phyloP scores from a whole-genome alignment of 2,113 vertebrate species.

The Globicephala melas region DNA sequence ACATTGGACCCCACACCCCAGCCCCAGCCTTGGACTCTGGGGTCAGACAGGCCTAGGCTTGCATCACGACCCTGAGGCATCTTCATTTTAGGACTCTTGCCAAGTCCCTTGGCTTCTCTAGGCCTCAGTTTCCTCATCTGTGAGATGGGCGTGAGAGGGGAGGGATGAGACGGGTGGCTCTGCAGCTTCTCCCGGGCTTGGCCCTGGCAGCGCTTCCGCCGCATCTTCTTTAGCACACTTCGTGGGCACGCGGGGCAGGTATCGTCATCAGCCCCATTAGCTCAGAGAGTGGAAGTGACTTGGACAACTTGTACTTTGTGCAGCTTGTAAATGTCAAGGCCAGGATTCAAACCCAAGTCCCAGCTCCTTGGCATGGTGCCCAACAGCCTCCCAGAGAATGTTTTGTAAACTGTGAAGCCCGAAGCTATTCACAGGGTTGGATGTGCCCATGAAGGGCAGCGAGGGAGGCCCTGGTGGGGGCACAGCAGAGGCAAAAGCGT shows the following conservation, averaged over 20 bases:
- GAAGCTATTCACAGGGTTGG: background rate
- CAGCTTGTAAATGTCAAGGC: background rate
- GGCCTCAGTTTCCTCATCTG: background rate
- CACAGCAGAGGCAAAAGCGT: background rate
- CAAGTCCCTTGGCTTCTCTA: background rate
- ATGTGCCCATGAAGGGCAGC: too few species aligned
- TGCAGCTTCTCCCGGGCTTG: background rate
- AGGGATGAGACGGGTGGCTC: background rate
- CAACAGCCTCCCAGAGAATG: background rate
- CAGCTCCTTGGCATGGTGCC: background rate
- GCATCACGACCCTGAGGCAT: background rate
- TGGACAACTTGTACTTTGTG: too few species aligned
- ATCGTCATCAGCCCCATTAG: rapidly evolving
- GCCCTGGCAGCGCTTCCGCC: background rate
- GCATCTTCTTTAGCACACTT: background rate
- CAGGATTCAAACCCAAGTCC: background rate
- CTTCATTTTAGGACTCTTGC: background rate
- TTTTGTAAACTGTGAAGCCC: background rate
- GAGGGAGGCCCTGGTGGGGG: background rate
- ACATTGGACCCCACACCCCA: background rate
- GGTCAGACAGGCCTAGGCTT: background rate
- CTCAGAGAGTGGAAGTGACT: background rate
- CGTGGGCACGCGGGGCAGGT: rapidly evolving
- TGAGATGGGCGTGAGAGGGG: background rate
- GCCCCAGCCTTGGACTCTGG: background rate